Base-by-base conservation (phyloP, 1,140 invertebrate species). In the Ruditapes philippinarum region DNA sequence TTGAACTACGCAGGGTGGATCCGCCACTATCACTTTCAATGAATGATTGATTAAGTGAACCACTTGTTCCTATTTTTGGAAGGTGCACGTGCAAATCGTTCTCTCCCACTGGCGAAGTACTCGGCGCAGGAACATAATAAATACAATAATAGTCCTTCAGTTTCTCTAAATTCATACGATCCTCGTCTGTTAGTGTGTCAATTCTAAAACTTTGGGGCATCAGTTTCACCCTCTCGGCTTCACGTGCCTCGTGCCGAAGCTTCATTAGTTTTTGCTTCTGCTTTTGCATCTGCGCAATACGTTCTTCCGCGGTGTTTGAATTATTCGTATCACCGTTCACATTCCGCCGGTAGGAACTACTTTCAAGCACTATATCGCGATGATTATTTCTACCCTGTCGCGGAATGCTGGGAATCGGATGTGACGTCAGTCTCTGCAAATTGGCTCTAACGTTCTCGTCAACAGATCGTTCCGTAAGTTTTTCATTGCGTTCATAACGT, bases 121-220 rank as follows among this genome's bases (percentile, higher is more conserved):
- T 88, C 33, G 89, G 88, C 0, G 88, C 76, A 3, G 93, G 92
- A 17, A 93, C 60, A 80, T 93, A 94, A 88, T 92, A 94, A 19
- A 94, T 89, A 78, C 91, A 93, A 76, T 93, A 93, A 80, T 91
- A 93, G 36, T 92, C 89, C 38, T 90, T 92, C 28, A 94, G 82
- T 70, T 91, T 92, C 45, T 92, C 92, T 57, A 91, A 54, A 84
- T 92, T 91, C 79, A 93, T 89, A 33, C 81, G 80, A 62, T 93
- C 92, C 9, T 89, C 82, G 49, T 92, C 90, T n/a, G 60, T 90
- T 25, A 91, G 57, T 49, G 86, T 82, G 36, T 88, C 89, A 28
- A 90, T 49, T 42, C 88, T 80, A 86, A 91, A 91, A 57, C 83
- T 78, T 40, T 90, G 89, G 28, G 90, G 85, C 25, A 82, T 80